Evolutionary conservation across 2,888 invertebrate species (phyloP).

Genomic region (Eulithis prunata): DNA sequence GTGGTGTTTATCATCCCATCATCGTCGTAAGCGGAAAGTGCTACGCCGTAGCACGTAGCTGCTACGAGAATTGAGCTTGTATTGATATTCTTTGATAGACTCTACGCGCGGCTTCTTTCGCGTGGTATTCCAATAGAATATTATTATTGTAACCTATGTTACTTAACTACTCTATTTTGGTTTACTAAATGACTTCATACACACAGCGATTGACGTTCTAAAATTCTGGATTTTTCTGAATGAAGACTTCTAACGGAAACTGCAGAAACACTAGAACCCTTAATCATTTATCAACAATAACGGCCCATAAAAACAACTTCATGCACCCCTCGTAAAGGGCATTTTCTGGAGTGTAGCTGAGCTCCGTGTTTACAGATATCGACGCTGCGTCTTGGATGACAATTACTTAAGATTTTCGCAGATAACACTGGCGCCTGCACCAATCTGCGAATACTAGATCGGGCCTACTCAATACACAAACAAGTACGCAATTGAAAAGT

Average conservation of each 20-base stretch:
- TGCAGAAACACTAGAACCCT: too few species aligned
- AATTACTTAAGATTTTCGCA: constrained; percentile 55
- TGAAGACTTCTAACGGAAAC: too few species aligned
- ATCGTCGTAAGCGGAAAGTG: constrained; percentile 3
- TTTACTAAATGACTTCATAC: too few species aligned
- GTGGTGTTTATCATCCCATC: constrained; percentile 3
- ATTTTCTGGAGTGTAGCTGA: constrained; percentile 49
- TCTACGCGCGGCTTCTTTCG: not conserved
- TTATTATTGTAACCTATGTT: not conserved
- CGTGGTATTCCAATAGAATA: not conserved
- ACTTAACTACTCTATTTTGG: too few species aligned
- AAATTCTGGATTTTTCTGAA: too few species aligned
- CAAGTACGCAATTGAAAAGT: not conserved
- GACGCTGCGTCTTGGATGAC: constrained; percentile 65
- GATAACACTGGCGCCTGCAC: constrained; percentile 27
- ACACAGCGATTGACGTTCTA: not conserved
- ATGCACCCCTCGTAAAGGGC: constrained; percentile 42
- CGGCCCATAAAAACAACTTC: constrained; percentile 1
- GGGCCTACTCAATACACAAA: not conserved
- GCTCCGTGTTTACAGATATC: constrained; percentile 69
- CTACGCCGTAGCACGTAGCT: constrained; percentile 14
- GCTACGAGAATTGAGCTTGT: constrained; percentile 2
- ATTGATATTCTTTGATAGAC: not conserved
- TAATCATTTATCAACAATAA: too few species aligned
- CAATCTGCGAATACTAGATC: constrained; percentile 21